phyloP scores from a whole-genome alignment of 1,140 invertebrate genomes.

The Phymorhynchus buccinoides region DNA sequence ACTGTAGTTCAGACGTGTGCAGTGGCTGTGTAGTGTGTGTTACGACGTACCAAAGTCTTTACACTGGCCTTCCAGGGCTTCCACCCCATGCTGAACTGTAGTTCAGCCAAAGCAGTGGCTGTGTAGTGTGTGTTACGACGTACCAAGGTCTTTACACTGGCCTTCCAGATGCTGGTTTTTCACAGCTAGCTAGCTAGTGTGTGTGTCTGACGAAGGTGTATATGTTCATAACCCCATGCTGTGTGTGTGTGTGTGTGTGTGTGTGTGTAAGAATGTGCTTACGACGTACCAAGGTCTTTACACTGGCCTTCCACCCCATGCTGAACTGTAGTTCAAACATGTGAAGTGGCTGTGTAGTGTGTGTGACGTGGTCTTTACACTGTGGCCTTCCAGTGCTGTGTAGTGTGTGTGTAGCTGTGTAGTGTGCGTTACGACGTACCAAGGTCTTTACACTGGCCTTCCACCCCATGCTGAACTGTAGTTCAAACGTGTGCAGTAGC shows the following conservation, averaged over 20 bases:
- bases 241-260: neutral
- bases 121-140: constrained; percentile 77
- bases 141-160: no score
- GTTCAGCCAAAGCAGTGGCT: constrained; percentile 80
- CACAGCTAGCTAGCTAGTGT: neutral
- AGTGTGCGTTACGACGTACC: constrained; percentile 72
- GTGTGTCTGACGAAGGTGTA: no score
- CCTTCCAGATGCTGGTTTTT: no score
- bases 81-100: constrained; percentile 84
- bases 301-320: no score
- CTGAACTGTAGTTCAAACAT: no score
- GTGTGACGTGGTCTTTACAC: constrained; percentile 78
- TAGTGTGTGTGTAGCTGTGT: constrained; percentile 82
- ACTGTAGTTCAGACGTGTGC: no score
- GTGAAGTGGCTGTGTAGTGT: no score
- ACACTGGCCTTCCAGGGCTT: constrained; percentile 79
- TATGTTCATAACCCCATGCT: no score
- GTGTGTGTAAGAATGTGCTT: neutral
- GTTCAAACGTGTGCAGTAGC: no score
- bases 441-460: no score
- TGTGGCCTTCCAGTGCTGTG: constrained; percentile 78
- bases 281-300: no score
- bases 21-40: neutral
- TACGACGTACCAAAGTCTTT: constrained; percentile 80
- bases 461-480: no score